A percentile compares a stretch with the other conserved stretches of the same genome.
These are phyloP conservation scores for Lateolabrax maculatus DNA, from an alignment of 2,797 vertebrate species.

Conservation along the genomic window DNA sequence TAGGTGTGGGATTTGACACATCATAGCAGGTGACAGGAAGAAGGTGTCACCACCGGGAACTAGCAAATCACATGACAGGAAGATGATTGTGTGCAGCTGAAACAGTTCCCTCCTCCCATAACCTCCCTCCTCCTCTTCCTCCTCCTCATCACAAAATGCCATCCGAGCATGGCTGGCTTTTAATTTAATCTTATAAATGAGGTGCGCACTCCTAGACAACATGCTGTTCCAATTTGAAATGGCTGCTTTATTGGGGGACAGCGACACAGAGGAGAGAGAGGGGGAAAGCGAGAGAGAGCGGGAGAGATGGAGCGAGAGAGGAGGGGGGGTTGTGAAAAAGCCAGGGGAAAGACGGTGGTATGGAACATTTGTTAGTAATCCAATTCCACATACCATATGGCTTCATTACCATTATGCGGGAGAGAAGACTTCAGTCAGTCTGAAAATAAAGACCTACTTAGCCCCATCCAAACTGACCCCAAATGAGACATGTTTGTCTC, in stretches of 20 bases:
- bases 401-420: constrained; percentile 83
- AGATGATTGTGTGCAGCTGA: constrained; percentile 84
- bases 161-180: constrained; percentile 85
- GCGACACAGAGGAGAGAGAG: constrained; percentile 73
- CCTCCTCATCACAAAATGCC: constrained; percentile 77
- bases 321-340: constrained; percentile 48
- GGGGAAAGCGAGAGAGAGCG: constrained; percentile 11
- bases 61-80: constrained; percentile 83
- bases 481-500: constrained; percentile 86
- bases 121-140: constrained; percentile 56
- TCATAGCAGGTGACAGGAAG: constrained; percentile 84
- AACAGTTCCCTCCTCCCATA: constrained; percentile 50
- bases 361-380: constrained; percentile 86
- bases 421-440: constrained; percentile 86
- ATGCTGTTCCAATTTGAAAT: constrained; percentile 88
- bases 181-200: constrained; percentile 89
- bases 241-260: constrained; percentile 86
- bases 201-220: constrained; percentile 84
- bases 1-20: constrained; percentile 83
- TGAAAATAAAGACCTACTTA: constrained; percentile 86
- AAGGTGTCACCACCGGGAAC: constrained; percentile 81
- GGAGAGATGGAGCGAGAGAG: constrained; percentile 43
- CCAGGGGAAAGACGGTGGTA: constrained; percentile 80
- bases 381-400: constrained; percentile 85
- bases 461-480: constrained; percentile 83